Evolutionary conservation across 2,113 vertebrate genomes (phyloP).

Genomic region (Hyaena hyaena): DNA sequence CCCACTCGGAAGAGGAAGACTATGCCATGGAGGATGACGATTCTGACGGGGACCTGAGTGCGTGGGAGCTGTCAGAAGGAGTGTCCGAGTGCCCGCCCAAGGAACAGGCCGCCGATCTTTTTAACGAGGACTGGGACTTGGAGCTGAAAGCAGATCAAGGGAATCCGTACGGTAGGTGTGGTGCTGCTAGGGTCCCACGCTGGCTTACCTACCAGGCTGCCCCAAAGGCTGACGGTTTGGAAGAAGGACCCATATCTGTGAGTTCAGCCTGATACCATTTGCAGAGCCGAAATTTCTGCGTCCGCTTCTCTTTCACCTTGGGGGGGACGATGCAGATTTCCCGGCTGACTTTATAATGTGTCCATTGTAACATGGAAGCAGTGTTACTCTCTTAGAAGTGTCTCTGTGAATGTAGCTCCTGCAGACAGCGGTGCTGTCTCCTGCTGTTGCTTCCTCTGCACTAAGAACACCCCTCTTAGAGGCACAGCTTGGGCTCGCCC

Average conservation of each 20-base stretch:
- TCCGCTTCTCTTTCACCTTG: not conserved
- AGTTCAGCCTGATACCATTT: not conserved
- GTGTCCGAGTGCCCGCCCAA: not conserved
- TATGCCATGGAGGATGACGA: slow-evolving; percentile 52
- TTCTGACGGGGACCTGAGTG: slow-evolving; percentile 55
- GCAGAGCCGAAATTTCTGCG: not conserved
- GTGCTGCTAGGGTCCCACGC: not conserved
- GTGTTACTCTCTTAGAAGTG: not conserved
- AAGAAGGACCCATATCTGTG: not conserved
- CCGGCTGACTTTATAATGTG: not conserved
- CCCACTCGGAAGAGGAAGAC: slow-evolving; percentile 57
- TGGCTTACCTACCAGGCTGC: not conserved
- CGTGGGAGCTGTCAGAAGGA: slow-evolving; percentile 56
- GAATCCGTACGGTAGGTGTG: slow-evolving; percentile 85
- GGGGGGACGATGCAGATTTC: not conserved
- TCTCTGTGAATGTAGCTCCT: not conserved
- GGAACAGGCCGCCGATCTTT: slow-evolving; percentile 49
- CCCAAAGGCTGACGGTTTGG: not conserved
- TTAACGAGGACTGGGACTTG: slow-evolving; percentile 87
- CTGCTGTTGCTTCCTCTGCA: not conserved
- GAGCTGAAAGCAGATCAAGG: slow-evolving; percentile 81
- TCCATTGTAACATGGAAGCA: not conserved
- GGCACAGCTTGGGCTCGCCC: not conserved
- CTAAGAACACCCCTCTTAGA: not conserved
- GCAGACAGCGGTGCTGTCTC: not conserved